Conservation (phyloP, 2,888 invertebrate genomes). For the Fissipunctia ypsillon region DNA sequence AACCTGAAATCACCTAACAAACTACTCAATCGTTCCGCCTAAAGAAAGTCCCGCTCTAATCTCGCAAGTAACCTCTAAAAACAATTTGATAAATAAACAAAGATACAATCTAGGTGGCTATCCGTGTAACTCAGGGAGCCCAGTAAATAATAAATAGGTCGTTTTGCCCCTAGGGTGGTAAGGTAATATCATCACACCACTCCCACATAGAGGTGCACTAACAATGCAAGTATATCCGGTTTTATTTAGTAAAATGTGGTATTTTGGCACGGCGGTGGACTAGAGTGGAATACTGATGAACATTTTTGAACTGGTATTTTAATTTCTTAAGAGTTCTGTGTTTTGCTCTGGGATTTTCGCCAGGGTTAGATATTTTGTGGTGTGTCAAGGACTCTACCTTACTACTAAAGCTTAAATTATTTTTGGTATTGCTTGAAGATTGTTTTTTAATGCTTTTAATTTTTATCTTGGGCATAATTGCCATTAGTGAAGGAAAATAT, state of each 20-base stretch:
- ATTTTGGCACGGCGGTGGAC: constrained; percentile 2
- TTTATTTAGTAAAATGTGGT: constrained; percentile 27
- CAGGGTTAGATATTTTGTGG: background rate
- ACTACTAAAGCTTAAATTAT: background rate
- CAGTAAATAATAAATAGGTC: constrained; percentile 76
- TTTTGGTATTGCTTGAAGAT: background rate
- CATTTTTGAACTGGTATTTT: constrained; percentile 6
- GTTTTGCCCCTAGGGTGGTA: constrained; percentile 60
- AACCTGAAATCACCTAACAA: background rate
- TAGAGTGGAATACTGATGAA: constrained; percentile 24
- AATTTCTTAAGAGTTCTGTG: constrained; percentile 20
- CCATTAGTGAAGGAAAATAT: no score
- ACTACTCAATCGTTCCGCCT: background rate
- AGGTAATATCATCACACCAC: constrained; percentile 66
- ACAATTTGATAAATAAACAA: constrained; percentile 80
- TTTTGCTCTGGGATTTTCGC: background rate
- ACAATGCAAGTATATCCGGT: constrained; percentile 46
- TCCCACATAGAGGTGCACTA: constrained; percentile 48
- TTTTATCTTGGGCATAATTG: background rate
- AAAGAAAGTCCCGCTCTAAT: constrained; percentile 36
- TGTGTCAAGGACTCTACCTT: no score
- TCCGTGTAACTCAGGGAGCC: constrained; percentile 61
- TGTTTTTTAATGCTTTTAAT: background rate
- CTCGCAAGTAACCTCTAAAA: constrained; percentile 59
- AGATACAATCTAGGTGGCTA: constrained; percentile 75